Percentiles rank a stretch among this genome's conserved stretches.
Evolutionary conservation across 2,113 vertebrate species (phyloP).

Genomic region (Peromyscus leucopus): DNA sequence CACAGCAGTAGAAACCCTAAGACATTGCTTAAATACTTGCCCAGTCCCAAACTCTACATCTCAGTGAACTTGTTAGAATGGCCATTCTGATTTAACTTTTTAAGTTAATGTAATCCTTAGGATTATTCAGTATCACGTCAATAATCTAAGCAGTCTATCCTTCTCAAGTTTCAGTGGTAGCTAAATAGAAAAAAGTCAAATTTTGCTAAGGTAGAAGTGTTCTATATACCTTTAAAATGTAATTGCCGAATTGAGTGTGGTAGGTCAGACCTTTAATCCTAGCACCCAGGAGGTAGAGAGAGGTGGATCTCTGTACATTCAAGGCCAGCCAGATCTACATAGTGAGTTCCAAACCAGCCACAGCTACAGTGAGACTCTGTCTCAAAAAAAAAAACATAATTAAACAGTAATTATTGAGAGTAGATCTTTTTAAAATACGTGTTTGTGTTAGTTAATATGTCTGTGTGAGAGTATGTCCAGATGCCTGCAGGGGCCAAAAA

Average conservation of each 20-base stretch:
- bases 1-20: neutral
- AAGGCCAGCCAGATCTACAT: neutral
- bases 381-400: neutral
- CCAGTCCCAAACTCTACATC: neutral
- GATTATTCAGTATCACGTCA: constrained; percentile 29
- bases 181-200: constrained; percentile 14
- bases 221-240: constrained; percentile 4
- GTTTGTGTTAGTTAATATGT: neutral
- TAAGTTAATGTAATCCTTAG: constrained; percentile 1
- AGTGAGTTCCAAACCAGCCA: neutral
- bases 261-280: neutral
- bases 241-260: neutral
- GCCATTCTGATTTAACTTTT: neutral
- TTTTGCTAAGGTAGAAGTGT: neutral
- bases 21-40: neutral
- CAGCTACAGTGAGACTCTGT: neutral
- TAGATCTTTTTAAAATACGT: neutral
- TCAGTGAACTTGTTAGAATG: neutral
- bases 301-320: neutral
- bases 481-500: neutral
- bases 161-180: constrained; percentile 2
- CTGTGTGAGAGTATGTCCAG: neutral
- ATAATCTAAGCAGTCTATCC: neutral
- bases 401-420: neutral
- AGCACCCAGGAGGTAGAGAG: neutral